phyloP scores from a whole-genome alignment of 1,140 invertebrate genomes.

The Helicoverpa zea region DNA sequence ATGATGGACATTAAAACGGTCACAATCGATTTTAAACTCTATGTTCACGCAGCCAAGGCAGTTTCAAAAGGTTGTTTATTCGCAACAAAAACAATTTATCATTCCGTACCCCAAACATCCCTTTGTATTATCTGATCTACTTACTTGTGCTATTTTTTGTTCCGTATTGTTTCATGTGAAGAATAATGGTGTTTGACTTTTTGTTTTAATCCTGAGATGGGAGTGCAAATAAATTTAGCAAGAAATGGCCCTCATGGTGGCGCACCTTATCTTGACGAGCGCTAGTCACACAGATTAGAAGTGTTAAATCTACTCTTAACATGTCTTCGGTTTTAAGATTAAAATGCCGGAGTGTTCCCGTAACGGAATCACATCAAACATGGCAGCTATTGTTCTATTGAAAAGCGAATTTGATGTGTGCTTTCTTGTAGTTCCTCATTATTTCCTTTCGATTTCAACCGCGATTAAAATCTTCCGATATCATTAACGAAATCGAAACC shows the following conservation, averaged over 20 bases:
- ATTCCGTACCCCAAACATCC: constrained; percentile 73
- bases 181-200: constrained; percentile 76
- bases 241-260: constrained; percentile 66
- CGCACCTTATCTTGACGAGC: constrained; percentile 69
- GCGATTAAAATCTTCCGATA: constrained; percentile 80
- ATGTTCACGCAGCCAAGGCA: constrained; percentile 25
- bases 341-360: constrained; percentile 49
- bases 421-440: constrained; percentile 53
- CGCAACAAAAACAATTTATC: constrained; percentile 79
- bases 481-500: constrained; percentile 86
- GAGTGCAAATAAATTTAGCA: constrained; percentile 79
- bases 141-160: constrained; percentile 78
- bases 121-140: constrained; percentile 84
- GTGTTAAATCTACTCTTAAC: constrained; percentile 70
- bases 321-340: constrained; percentile 64
- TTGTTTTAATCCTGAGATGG: constrained; percentile 74
- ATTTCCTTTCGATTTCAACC: constrained; percentile 82
- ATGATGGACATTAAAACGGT: neutral
- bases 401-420: constrained; percentile 59
- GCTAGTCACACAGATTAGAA: constrained; percentile 71
- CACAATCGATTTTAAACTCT: constrained; percentile 59
- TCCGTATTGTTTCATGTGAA: constrained; percentile 72
- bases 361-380: constrained; percentile 31
- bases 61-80: constrained; percentile 49
- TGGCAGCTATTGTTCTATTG: constrained; percentile 34